Evolutionary conservation across 2,888 invertebrate species (phyloP).

Genomic region (Therioaphis trifolii): DNA sequence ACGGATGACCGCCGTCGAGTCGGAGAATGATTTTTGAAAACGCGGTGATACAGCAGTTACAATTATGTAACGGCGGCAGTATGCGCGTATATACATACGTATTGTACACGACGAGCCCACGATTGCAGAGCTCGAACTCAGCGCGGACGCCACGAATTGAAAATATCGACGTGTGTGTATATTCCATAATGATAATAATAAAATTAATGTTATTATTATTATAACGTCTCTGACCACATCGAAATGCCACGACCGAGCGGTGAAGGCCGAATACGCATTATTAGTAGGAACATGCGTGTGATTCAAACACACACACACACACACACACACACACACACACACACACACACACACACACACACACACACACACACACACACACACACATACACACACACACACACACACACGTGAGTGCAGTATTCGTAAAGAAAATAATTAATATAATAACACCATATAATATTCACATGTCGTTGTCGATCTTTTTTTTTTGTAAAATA

Average conservation of each 20-base stretch:
- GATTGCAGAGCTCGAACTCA: not conserved
- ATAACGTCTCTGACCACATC: not conserved
- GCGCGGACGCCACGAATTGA: conserved; percentile 1
- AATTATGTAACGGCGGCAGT: conserved; percentile 2
- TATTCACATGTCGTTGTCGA: no score
- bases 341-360: no score
- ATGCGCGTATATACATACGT: not conserved
- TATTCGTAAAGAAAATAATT: no score
- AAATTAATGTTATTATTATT: no score
- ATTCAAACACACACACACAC: no score
- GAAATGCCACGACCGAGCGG: not conserved
- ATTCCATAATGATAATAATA: no score
- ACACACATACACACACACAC: no score
- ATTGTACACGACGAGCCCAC: not conserved
- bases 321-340: no score
- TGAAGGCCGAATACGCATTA: not conserved
- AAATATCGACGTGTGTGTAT: not conserved
- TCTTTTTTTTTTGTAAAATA: no score
- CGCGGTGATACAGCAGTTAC: conserved; percentile 36
- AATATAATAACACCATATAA: no score
- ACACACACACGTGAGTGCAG: no score
- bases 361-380: no score
- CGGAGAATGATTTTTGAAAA: conserved; percentile 34
- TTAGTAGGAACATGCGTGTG: not conserved
- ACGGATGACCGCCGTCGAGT: not conserved